Evolutionary conservation across 2,113 vertebrate genomes (phyloP), one percentile per base, ranked within the genome.

Genomic region (Mobula birostris): DNA sequence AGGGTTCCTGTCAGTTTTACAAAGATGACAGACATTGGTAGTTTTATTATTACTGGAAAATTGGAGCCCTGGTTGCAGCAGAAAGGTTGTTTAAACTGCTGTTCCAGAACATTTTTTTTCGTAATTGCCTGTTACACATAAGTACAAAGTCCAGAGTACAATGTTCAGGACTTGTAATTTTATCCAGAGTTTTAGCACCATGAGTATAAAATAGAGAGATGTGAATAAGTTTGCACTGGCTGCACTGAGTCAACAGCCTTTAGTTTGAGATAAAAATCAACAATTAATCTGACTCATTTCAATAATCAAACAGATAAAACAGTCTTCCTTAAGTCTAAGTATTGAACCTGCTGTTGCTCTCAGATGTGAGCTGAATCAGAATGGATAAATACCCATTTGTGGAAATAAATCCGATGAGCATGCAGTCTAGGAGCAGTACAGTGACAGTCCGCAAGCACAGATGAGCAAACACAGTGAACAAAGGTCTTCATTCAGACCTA

Each of bases 281-380:
- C 56, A 87, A 29, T 6, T 24, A 19, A 58, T 85, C 2, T 29
- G 24, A 85, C 5, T 85, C 7, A 85, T 61, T 61, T 87, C 83
- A 87, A 87, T 63, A 87, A 92, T 32, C 66, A 92, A 92, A 92
- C 8, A 70, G 21, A 68, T 72, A 92, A 92, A 92, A 92, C 32
- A 72, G 68, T 17, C 36, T 48, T 36, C 40, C 36, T 72, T 36
- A 91, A 70, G 36, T 91, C 66, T 17, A 72, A n/a, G 32, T 72
- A 24, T 32, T 72, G 32, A 92, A 21, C n/a, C 66, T 32, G 17
- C 29, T 66, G 29, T 68, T 40, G 63, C 27, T 72, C 19, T 40
- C 36, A 32, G 72, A 72, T 0, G 19, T 72, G 68, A 70, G 24
- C 17, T 92, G 32, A 32, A 72, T 72, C 68, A 88, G 66, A 5